Evolutionary conservation across 1,140 invertebrate genomes (phyloP), one percentile per base, ranked within the genome.

Genomic region (Drosophila elegans): DNA sequence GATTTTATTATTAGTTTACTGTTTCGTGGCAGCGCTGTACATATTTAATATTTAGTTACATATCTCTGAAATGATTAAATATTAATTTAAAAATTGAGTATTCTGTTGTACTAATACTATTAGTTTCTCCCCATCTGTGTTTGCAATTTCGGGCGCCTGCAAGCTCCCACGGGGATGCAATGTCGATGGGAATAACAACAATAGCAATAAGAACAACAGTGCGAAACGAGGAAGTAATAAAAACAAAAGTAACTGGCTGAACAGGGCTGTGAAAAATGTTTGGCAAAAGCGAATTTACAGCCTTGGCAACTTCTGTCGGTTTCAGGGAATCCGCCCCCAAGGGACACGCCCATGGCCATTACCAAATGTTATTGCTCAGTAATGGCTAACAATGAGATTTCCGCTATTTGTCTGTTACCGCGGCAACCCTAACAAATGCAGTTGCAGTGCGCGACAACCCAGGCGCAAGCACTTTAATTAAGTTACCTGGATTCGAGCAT

Each of bases 121-220:
- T 52, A 6, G 16, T 13, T 12, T 36, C 4, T 32, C 56, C 55
- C 7, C 13, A 12, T 34, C 27, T 62, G 72, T 66, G 52, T 13
- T 67, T 51, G 74, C 49, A 71, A 68, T 83, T 86, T 86, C 61
- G 56, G 63, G 74, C 52, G 69, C 67, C 46, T 67, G 57, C 59
- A 34, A 56, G 71, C 73, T 88, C 80, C 84, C 84, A 88, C 84
- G 84, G 84, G 84, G 84, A 88, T 88, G 80, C 84, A 74, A 68
- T 88, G 85, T 85, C 80, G 74, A 62, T 76, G 68, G 78, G 48
- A 72, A 63, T 41, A 63, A 59, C 54, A 49, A 74, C 60, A 88
- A 68, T 74, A 25, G 59, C 69, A 71, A 80, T 53, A 83, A 69
- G 56, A 78, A 72, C 63, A 59, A 72, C 64, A 82, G 69, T 74